Conservation (phyloP, 2,888 invertebrate genomes). For the Polydrusus cervinus region DNA sequence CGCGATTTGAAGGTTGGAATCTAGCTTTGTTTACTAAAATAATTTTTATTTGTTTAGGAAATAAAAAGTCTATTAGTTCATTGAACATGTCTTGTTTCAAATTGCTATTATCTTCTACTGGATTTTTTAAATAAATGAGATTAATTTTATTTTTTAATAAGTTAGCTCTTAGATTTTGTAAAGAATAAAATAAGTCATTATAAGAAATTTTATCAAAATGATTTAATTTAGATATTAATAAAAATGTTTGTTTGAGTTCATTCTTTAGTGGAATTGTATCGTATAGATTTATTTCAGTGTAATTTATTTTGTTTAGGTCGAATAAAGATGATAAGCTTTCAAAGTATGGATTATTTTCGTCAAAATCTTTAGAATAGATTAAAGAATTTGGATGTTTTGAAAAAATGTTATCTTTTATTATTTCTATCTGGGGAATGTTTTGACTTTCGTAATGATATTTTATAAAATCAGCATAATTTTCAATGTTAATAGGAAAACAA, state of each 20-base stretch:
- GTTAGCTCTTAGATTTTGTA: slow-evolving; percentile 23
- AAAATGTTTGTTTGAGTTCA: slow-evolving; percentile 22
- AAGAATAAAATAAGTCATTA: slow-evolving; percentile 5
- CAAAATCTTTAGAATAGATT: slow-evolving; percentile 47
- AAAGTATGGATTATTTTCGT: slow-evolving; percentile 46
- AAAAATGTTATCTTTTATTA: slow-evolving; percentile 46
- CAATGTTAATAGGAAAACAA: slow-evolving; percentile 12
- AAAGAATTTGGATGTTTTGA: slow-evolving; percentile 43
- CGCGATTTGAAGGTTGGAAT: slow-evolving; percentile 31
- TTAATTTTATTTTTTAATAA: slow-evolving; percentile 36
- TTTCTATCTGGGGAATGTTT: slow-evolving; percentile 34
- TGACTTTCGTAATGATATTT: slow-evolving; percentile 47
- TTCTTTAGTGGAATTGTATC: slow-evolving; percentile 12
- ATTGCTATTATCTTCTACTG: slow-evolving; percentile 21
- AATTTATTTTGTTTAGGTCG: slow-evolving; percentile 33
- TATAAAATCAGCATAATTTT: slow-evolving; percentile 41
- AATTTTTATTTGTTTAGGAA: slow-evolving; percentile 54
- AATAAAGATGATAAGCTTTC: slow-evolving; percentile 33
- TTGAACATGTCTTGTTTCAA: slow-evolving; percentile 41
- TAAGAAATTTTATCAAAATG: slow-evolving; percentile 21
- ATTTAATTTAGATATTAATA: slow-evolving; percentile 35
- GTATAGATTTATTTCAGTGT: slow-evolving; percentile 25
- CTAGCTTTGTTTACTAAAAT: slow-evolving; percentile 50
- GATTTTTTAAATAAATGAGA: slow-evolving; percentile 43
- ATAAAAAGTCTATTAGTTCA: slow-evolving; percentile 37